Conservation (phyloP, 2,113 vertebrate species). For the Nibea albiflora region DNA sequence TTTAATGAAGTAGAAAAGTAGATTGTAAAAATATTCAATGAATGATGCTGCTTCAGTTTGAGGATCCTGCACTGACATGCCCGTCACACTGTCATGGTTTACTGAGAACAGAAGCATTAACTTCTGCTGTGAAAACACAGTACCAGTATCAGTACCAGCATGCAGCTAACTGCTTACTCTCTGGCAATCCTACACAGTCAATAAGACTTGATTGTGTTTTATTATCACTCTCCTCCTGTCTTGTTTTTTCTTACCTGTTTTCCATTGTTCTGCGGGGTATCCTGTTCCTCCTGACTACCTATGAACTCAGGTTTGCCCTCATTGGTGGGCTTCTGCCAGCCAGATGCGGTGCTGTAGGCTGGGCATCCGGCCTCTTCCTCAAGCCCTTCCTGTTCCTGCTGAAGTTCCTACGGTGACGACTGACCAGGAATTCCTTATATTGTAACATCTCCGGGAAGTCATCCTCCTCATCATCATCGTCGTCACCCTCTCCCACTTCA, state of each 20-base stretch:
- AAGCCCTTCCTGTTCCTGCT: constrained; percentile 71
- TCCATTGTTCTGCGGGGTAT: constrained; percentile 56
- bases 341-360: constrained; percentile 44
- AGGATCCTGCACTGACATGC: not conserved
- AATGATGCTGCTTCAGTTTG: not conserved
- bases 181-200: not conserved
- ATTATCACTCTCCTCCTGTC: not conserved
- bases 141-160: not conserved
- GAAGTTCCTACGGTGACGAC: constrained; percentile 69
- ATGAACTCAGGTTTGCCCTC: constrained; percentile 44
- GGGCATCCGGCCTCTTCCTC: constrained; percentile 67
- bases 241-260: constrained; percentile 78
- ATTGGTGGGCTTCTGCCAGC: constrained; percentile 51
- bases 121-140: not conserved
- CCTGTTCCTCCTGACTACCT: constrained; percentile 55
- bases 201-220: constrained; percentile 1
- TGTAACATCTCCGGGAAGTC: constrained; percentile 78
- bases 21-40: not conserved
- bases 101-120: not conserved
- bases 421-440: constrained; percentile 77
- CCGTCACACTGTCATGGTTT: not conserved
- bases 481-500: constrained; percentile 36
- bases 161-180: not conserved
- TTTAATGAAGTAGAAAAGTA: not conserved
- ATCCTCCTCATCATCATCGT: constrained; percentile 61